Base-by-base conservation (phyloP, 2,888 invertebrate species). In the Acanthosepion pharaonis region DNA sequence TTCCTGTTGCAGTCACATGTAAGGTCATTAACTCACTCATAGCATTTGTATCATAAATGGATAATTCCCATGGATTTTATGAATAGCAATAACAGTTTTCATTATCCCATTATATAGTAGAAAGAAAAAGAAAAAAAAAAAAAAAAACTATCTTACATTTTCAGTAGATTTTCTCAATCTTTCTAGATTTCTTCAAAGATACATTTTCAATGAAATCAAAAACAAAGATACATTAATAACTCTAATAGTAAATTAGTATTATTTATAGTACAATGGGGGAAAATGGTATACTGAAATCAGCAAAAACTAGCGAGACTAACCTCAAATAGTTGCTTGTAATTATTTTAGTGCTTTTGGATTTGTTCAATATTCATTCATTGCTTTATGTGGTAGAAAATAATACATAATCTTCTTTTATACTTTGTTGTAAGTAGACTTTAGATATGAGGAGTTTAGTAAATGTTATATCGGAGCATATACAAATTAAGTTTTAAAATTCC, bases 1-100 rank as follows among this genome's bases (percentile, higher is more conserved):
- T 78, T 78, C 78, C 78, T 33, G 78, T 78, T n/a, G 78, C 78
- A 78, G n/a, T 78, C n/a, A 78, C n/a, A 33, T n/a, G 78, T 78
- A 6, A 78, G 78, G n/a, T 78, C n/a, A n/a, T 78, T 78, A 78
- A 78, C 78, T 78, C 78, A 78, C 78, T 78, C 78, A 78, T 33
- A 78, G 78, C 78, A 33, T 78, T 78, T 59, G 23, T 59, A 23
- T 59, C 25, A 59, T 25, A 59, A 59, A 59, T 59, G 59, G 59
- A 59, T 59, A 20, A 59, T 59, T 59, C 59, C 59, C 59, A 59
- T 59, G 59, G 59, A 51, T 51, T 51, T 51, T 51, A 51, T 51
- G 15, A 59, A 59, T 59, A 59, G 59, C 59, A 59, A 59, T 59
- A 59, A 59, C 20, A 59, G 59, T 59, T 59, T 20, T 23, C 59